Evolutionary conservation across 2,113 vertebrate genomes (phyloP).

Genomic region (Microtus richardsoni): DNA sequence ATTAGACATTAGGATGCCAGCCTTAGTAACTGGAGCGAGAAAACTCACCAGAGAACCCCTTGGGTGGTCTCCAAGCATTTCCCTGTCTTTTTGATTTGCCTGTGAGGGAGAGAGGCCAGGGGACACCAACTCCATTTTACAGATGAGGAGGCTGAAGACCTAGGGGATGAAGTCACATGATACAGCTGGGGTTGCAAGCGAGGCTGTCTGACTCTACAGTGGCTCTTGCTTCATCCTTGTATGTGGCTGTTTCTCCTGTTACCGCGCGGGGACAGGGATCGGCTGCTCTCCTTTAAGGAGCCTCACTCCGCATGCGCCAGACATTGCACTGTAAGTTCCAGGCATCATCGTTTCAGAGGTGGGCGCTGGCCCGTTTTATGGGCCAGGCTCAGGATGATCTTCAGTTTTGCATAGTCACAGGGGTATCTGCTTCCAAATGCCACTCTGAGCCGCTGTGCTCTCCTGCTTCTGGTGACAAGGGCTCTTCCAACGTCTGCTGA

Average conservation of each 20-base stretch:
- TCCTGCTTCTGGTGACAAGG: slow-evolving; percentile 13
- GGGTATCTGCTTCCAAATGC: background rate
- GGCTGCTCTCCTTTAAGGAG: background rate
- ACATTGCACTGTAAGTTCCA: background rate
- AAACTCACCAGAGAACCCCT: background rate
- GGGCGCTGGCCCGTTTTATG: background rate
- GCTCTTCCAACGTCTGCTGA: background rate
- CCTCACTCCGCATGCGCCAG: background rate
- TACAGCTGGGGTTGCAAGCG: background rate
- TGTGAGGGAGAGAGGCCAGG: background rate
- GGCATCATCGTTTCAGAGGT: background rate
- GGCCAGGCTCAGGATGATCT: background rate
- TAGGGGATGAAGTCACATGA: background rate
- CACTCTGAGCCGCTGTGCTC: background rate
- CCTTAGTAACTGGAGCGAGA: background rate
- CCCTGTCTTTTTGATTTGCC: background rate
- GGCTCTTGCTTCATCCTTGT: background rate
- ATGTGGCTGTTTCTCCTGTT: background rate
- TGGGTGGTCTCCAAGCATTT: background rate
- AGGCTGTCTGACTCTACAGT: background rate
- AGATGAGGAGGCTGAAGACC: slow-evolving; percentile 43
- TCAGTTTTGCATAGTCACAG: background rate
- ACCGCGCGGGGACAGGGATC: background rate
- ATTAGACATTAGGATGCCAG: background rate
- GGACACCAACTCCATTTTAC: background rate